Base-by-base conservation (phyloP, 2,888 invertebrate species). In the Zaprionus obscuricornis region DNA sequence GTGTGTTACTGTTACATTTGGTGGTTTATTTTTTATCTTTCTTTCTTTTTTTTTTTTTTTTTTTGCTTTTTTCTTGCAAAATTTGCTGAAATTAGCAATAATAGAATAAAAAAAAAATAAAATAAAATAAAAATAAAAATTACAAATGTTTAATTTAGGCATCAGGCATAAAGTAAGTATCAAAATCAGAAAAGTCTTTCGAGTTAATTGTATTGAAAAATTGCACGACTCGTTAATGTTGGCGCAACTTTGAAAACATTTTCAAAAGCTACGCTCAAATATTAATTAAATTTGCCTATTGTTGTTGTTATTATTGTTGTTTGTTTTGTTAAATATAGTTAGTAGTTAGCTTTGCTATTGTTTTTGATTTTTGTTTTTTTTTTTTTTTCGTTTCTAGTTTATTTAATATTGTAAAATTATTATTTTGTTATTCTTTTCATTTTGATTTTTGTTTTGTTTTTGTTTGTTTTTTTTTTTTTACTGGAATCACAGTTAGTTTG, bases 401-500 rank as follows among this genome's bases (percentile, higher is more conserved):
- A 4, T 6, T 22, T 22, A 6, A 22, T 22, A 7, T 4, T 22
- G 4, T 4, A 4, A 29, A 43, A 46, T 68, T 65, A 66, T 64
- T 60, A 54, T 47, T 65, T 64, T 56, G 56, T 56, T 43, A 55
- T 43, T 46, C 31, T 56, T 66, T 36, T 63, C 58, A 49, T 56
- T 66, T 54, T 66, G 18, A 56, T 59, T 29, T 47, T 8, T 59
- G 22, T 22, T 57, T 11, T n/a, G n/a, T 36, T 47, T 26, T 26
- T 46, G 49, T 46, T 26, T 65, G 27, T 51, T 49, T 65, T 22
- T 52, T 63, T 24, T 64, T 49, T 72, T 56, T 82, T 74, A 64
- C 74, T 79, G 74, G 73, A 70, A 79, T 79, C 79, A 79, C 79
- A 79, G 79, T 79, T 79, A 83, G 79, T 79, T 79, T 79, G 83